Base-by-base conservation (phyloP, 2,888 invertebrate genomes). In the Sphaerophoria taeniata region DNA sequence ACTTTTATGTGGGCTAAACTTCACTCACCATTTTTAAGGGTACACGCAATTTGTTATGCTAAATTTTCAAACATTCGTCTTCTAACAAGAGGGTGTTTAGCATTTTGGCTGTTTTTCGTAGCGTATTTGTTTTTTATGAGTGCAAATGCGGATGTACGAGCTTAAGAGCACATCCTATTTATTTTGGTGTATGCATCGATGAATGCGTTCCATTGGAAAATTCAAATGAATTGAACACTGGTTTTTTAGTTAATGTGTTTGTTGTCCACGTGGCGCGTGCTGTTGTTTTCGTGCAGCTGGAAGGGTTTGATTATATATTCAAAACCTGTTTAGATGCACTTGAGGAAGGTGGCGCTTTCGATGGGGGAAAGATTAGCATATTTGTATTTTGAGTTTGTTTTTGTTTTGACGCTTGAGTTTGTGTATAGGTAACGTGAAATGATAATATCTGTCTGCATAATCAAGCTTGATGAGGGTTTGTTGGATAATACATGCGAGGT, bases 391-490 rank as follows among this genome's bases (percentile, higher is more conserved):
- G 4, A 63, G n/a, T 56, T 51, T 60, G 71, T 45, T 61, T 72
- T 56, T 78, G 73, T 73, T 82, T 69, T 77, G 82, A 83, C 83
- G 79, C 69, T 79, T 56, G 49, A 16, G 49, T n/a, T 39, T 6
- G 12, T 9, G 16, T 14, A 36, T 47, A 11, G 0, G 11, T 43
- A 43, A 55, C 45, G 49, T 51, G 61, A 53, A 79, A 83, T 70
- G 79, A 70, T 63, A 74, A 74, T 74, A 74, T 78, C 78, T 70
- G 73, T 70, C 60, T 31, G 51, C 61, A 70, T 67, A 70, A 70
- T 74, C 83, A 63, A 51, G 61, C 73, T 60, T 65, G 83, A 83
- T 78, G 78, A 74, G 73, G 78, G 69, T 70, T 67, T 69, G 74
- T 83, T 83, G 36, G 74, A 83, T 78, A 74, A 70, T 47, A 33